A percentile compares a stretch with the other conserved stretches of the same genome.
Conservation (phyloP, 2,113 vertebrate species). For the Laterallus jamaicensis region DNA sequence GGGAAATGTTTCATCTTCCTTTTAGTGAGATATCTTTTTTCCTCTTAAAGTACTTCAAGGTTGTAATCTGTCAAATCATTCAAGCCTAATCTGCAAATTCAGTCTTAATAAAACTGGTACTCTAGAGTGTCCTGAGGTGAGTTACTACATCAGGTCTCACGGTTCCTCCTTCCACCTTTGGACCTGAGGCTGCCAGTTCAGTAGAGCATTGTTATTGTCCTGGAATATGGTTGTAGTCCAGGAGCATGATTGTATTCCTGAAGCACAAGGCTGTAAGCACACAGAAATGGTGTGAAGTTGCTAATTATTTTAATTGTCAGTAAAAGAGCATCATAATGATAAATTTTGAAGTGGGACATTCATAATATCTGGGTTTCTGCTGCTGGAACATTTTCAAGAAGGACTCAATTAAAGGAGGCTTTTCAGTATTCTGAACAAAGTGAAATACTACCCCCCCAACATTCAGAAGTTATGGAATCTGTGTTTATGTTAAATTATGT, state of each 20-base stretch:
- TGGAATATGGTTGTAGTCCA: neutral
- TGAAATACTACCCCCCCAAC: neutral
- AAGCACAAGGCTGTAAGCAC: neutral
- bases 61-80: neutral
- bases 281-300: neutral
- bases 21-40: neutral
- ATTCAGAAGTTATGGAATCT: neutral
- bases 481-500: constrained; percentile 45
- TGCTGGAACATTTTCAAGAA: neutral
- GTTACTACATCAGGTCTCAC: neutral
- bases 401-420: neutral
- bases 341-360: neutral
- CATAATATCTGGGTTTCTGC: neutral
- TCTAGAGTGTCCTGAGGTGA: neutral
- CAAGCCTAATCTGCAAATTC: neutral
- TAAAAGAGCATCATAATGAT: neutral
- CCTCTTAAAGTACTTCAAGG: neutral
- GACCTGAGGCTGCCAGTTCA: neutral
- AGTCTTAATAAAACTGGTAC: neutral
- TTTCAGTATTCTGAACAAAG: neutral
- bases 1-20: neutral
- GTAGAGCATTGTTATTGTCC: neutral
- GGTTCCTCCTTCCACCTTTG: neutral
- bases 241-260: neutral
- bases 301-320: neutral